Evolutionary conservation across 2,888 invertebrate genomes (phyloP).

Genomic region (Capitulum mitella): DNA sequence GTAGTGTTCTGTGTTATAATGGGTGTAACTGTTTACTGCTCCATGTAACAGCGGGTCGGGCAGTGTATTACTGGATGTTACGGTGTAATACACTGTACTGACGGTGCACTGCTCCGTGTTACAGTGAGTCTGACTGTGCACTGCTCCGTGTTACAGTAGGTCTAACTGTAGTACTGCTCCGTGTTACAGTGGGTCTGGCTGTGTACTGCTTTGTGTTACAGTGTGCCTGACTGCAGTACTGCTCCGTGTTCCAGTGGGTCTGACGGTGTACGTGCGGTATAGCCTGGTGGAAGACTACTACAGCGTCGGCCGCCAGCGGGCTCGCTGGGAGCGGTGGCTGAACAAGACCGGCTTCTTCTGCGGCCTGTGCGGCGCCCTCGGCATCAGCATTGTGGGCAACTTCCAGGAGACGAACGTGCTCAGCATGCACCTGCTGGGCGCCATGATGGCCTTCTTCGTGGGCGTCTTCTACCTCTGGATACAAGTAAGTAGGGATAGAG

Average conservation of each 20-base stretch:
- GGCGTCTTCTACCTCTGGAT: slow-evolving; percentile 28
- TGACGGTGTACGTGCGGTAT: slow-evolving; percentile 45
- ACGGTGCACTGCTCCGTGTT: neutral
- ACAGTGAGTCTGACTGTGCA: neutral
- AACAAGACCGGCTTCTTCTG: slow-evolving; percentile 26
- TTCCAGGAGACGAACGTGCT: slow-evolving; percentile 29
- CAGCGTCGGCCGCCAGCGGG: slow-evolving; percentile 26
- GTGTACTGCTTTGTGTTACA: too few relatives aligned
- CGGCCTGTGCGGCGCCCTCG: slow-evolving; percentile 29
- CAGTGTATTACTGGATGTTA: too few relatives aligned
- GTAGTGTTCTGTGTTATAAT: too few relatives aligned
- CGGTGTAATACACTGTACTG: too few relatives aligned
- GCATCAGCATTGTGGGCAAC: slow-evolving; percentile 32
- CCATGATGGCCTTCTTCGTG: slow-evolving; percentile 28
- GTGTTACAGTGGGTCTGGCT: too few relatives aligned
- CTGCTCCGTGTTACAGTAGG: too few relatives aligned
- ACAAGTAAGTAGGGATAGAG: too few relatives aligned
- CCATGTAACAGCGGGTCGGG: too few relatives aligned
- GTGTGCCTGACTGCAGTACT: too few relatives aligned
- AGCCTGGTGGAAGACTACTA: slow-evolving; percentile 43
- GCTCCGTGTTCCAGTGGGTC: slow-evolving; percentile 40
- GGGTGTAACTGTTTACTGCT: too few relatives aligned
- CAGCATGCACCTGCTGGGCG: slow-evolving; percentile 28
- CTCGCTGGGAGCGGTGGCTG: neutral
- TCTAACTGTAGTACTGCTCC: too few relatives aligned